These are phyloP conservation scores for Calameuta pallipes DNA, from an alignment of 2,888 invertebrate genomes.

Conservation along the genomic window DNA sequence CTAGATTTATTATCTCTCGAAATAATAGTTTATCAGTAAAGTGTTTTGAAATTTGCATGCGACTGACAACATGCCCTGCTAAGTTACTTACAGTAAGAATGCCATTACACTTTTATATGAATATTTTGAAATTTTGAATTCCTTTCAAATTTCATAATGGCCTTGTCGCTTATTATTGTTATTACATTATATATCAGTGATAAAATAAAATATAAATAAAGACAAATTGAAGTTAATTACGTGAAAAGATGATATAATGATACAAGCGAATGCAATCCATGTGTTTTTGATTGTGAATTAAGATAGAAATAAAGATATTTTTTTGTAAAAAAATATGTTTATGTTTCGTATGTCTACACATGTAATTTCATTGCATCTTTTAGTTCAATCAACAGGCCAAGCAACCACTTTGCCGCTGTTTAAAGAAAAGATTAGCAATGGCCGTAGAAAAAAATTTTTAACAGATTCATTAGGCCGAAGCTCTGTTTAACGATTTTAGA, in stretches of 20 bases:
- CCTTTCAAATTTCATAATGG: neutral
- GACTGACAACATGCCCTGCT: neutral
- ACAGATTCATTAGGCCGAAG: slow-evolving; percentile 36
- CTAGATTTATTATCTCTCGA: neutral
- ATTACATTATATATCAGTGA: neutral
- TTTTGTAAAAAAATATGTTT: neutral
- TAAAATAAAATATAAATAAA: neutral
- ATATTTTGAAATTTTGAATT: neutral
- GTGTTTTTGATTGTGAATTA: neutral
- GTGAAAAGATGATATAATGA: neutral
- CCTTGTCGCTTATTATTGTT: neutral
- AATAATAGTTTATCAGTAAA: neutral
- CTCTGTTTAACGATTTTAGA: slow-evolving; percentile 12
- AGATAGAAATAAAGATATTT: neutral
- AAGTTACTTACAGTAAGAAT: neutral
- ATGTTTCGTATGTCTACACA: neutral
- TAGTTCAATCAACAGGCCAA: neutral
- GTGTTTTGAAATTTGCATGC: neutral
- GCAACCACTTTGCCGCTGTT: neutral
- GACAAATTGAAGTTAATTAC: neutral
- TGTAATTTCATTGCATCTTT: neutral
- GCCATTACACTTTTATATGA: neutral
- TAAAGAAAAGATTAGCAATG: slow-evolving; percentile 9
- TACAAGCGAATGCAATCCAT: neutral
- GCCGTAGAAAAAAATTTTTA: slow-evolving; percentile 34